Evolutionary conservation across 2,888 invertebrate species (phyloP).

Genomic region (Bellardia pandia): DNA sequence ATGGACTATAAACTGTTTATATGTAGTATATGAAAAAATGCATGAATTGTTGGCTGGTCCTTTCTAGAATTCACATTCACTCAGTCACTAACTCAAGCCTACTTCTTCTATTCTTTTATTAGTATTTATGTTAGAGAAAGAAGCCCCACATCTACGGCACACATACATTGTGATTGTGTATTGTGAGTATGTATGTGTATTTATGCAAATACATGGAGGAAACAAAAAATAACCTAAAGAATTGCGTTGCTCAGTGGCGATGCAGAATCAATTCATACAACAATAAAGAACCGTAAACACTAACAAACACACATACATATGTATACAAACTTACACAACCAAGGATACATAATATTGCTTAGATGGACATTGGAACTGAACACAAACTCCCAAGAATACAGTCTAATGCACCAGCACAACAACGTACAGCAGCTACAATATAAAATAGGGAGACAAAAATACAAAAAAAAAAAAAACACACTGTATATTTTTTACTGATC

Average conservation of each 20-base stretch:
- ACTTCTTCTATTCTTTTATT: conserved; percentile 50
- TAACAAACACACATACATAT: not conserved
- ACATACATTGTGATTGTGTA: not conserved
- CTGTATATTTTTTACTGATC: conserved; percentile 29
- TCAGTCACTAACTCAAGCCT: conserved; percentile 40
- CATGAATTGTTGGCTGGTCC: conserved; percentile 59
- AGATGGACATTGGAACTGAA: conserved; percentile 25
- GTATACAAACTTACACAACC: not conserved
- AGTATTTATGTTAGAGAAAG: conserved; percentile 30
- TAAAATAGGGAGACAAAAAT: conserved; percentile 3
- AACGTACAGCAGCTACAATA: conserved; percentile 8
- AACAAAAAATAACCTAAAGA: conserved; percentile 61
- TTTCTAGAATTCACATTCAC: conserved; percentile 44
- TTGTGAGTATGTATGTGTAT: not conserved
- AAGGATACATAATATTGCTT: conserved; percentile 23
- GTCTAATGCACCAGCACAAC: conserved; percentile 20
- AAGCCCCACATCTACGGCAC: conserved; percentile 16
- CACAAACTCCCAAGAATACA: conserved; percentile 35
- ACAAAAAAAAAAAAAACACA: not conserved
- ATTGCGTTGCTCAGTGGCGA: conserved; percentile 66
- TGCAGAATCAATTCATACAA: conserved; percentile 68
- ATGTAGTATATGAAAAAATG: conserved; percentile 30
- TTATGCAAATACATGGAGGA: conserved; percentile 51
- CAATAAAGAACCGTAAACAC: conserved; percentile 52
- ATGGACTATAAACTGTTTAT: conserved; percentile 64